A percentile compares a stretch with the other conserved stretches of the same genome.
Conservation (phyloP, 2,113 vertebrate species). For the Pristiophorus japonicus region DNA sequence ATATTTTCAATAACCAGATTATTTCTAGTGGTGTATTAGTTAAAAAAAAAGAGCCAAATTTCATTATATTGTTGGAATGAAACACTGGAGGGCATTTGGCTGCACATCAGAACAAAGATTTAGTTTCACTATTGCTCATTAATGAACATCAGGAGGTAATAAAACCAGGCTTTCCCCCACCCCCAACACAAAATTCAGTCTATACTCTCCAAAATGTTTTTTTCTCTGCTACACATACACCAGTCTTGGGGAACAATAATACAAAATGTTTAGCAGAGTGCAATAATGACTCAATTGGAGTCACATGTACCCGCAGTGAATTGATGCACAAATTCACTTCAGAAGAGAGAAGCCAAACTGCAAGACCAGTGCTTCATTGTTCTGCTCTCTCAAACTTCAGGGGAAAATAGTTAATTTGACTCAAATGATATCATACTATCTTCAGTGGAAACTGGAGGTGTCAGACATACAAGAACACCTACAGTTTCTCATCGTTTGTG, state of each 20-base stretch:
- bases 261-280: neutral
- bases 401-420: neutral
- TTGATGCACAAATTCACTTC: neutral
- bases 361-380: neutral
- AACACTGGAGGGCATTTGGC: neutral
- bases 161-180: neutral
- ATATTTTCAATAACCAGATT: slow-evolving; percentile 1
- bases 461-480: neutral
- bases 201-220: neutral
- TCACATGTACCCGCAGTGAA: neutral
- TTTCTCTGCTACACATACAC: neutral
- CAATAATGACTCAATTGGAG: neutral
- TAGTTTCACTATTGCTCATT: neutral
- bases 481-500: neutral
- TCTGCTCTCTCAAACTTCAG: neutral
- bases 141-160: neutral
- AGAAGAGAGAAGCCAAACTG: neutral
- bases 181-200: neutral
- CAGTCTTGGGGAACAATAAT: neutral
- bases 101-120: neutral
- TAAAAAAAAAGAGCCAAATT: neutral
- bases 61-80: neutral
- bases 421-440: neutral
- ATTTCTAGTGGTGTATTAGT: neutral
- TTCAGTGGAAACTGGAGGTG: neutral